Evolutionary conservation across 2,797 vertebrate genomes (phyloP).

Genomic region (Fistularia commersonii): DNA sequence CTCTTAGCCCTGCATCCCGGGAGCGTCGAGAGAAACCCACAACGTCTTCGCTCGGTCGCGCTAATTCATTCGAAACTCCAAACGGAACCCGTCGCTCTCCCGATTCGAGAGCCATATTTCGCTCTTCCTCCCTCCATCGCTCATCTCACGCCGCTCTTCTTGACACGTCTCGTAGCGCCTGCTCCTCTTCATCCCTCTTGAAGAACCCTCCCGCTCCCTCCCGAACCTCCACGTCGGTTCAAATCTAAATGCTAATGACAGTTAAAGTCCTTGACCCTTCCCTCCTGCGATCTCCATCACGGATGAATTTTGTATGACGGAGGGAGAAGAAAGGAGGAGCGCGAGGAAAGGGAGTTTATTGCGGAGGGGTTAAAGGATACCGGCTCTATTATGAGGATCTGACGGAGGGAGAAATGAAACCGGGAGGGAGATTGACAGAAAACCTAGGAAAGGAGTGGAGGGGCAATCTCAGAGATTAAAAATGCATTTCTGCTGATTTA

Average conservation of each 20-base stretch:
- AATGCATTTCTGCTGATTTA: conserved; percentile 50
- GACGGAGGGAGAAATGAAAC: conserved; percentile 28
- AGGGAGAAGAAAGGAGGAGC: conserved; percentile 34
- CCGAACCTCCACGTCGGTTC: conserved; percentile 46
- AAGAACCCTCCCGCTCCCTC: conserved; percentile 37
- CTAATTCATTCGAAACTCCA: no score
- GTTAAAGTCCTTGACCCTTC: conserved; percentile 61
- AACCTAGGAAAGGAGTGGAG: conserved; percentile 8
- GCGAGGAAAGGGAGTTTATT: conserved; percentile 44
- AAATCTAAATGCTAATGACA: conserved; percentile 73
- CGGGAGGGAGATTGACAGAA: conserved; percentile 26
- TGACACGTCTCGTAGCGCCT: conserved; percentile 2
- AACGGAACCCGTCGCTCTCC: no score
- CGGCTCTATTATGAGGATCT: conserved; percentile 54
- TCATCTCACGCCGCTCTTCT: not conserved
- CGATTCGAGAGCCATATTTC: conserved; percentile 24
- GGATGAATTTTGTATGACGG: conserved; percentile 62
- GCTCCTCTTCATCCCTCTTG: conserved; percentile 13
- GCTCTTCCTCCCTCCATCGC: conserved; percentile 6
- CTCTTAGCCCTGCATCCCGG: no score
- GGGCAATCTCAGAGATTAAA: conserved; percentile 49
- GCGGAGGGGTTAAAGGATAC: conserved; percentile 56
- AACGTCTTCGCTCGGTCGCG: no score
- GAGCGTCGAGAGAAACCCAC: no score
- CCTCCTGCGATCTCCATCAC: conserved; percentile 27